Conservation (phyloP, 2,113 vertebrate species). For the Anser cygnoides region DNA sequence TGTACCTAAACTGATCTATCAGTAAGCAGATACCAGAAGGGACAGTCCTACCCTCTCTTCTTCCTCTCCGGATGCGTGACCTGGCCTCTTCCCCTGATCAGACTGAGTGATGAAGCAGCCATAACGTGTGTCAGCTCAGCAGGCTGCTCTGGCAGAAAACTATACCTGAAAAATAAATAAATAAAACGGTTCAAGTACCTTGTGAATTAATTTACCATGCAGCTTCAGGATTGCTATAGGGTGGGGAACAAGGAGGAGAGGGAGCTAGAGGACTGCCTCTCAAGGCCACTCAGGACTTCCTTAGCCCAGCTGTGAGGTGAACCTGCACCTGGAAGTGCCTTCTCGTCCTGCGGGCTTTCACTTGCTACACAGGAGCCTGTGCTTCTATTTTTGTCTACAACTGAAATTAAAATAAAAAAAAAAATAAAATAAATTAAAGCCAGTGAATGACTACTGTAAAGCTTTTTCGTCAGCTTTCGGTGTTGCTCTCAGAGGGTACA, state of each 20-base stretch:
- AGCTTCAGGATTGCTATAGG: not conserved
- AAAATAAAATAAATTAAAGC: not conserved
- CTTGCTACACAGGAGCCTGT: not conserved
- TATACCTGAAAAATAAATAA: not conserved
- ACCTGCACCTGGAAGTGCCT: not conserved
- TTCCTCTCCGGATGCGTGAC: not conserved
- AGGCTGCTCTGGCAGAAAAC: not conserved
- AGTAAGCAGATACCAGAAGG: not conserved
- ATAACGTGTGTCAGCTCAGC: not conserved
- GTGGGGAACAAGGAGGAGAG: not conserved
- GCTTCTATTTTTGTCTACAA: too few species aligned
- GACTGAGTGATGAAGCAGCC: not conserved
- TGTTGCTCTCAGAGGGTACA: not conserved
- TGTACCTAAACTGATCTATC: not conserved
- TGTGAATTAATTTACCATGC: not conserved
- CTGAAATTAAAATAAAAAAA: too few species aligned
- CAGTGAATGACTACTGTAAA: rapidly evolving
- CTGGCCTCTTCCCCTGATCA: not conserved
- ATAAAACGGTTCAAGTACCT: not conserved
- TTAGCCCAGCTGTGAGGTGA: not conserved
- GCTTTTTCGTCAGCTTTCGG: not conserved
- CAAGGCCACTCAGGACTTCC: not conserved
- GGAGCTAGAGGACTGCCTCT: not conserved
- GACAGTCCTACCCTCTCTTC: not conserved
- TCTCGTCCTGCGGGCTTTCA: not conserved